A percentile compares a stretch with the other conserved stretches of the same genome.
phyloP scores from a whole-genome alignment of 2,888 invertebrate species.

The Leistus spinibarbis region DNA sequence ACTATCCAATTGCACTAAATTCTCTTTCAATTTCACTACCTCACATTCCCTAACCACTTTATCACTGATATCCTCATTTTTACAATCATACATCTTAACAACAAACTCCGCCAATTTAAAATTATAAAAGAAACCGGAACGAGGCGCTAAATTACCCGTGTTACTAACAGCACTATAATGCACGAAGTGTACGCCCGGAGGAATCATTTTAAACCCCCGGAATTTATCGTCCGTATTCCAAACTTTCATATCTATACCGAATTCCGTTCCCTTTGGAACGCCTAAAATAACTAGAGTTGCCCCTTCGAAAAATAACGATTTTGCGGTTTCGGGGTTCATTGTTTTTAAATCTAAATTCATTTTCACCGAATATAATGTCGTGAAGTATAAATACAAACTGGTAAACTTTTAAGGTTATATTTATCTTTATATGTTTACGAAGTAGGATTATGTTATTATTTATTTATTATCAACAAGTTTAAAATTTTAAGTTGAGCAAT shows the following conservation, averaged over 20 bases:
- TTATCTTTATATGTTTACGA: too few species aligned
- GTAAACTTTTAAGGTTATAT: neutral
- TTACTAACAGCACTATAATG: conserved; percentile 78
- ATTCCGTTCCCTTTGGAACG: conserved; percentile 89
- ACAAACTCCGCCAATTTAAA: conserved; percentile 84
- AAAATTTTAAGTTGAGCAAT: too few species aligned
- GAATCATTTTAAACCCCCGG: conserved; percentile 97
- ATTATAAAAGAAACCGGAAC: conserved; percentile 75
- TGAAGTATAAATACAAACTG: neutral
- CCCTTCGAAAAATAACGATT: conserved; percentile 77
- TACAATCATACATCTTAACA: conserved; percentile 85
- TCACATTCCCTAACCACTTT: conserved; percentile 70
- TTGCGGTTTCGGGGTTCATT: conserved; percentile 79
- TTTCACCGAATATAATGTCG: neutral
- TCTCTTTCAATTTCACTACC: conserved; percentile 68
- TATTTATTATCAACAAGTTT: too few species aligned
- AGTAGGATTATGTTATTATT: too few species aligned
- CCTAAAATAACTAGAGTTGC: conserved; percentile 83
- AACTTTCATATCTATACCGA: conserved; percentile 92
- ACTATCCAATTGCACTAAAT: conserved; percentile 74
- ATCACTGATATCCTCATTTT: conserved; percentile 74
- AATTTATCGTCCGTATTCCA: conserved; percentile 94
- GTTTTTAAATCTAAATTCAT: neutral
- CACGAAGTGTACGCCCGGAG: conserved; percentile 92
- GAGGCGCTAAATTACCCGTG: conserved; percentile 70